Base-by-base conservation (phyloP, 2,888 invertebrate species). In the Apodemia hepburni region DNA sequence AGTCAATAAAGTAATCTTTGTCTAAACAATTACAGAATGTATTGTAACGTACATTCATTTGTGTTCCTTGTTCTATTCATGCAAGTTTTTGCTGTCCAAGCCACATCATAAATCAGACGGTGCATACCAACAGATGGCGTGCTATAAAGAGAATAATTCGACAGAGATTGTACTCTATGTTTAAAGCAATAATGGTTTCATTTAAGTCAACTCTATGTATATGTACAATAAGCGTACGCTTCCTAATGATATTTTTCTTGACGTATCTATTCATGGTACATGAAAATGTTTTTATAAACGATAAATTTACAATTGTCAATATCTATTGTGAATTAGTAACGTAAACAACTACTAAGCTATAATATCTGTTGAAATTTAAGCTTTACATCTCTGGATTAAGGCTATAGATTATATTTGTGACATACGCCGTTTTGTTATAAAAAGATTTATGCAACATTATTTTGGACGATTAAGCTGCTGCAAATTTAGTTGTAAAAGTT, bases 21-120 rank as follows among this genome's bases (percentile, higher is more conserved):
- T 89, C 85, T 90, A 89, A 90, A 90, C 90, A 90, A 90, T 90
- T 89, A 90, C 84, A 80, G 76, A 74, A 74, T 78, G 85, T 82
- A 88, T 89, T 88, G 89, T 89, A 85, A 77, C 77, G 77, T 77
- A 78, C 81, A 82, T 85, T 88, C 88, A 87, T 90, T 87, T 88
- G 79, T 83, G 83, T 87, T 83, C 79, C 85, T 88, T 86, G 84
- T 86, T 82, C 86, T 84, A 84, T 88, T 85, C 84, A 87, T 81
- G 77, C 75, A 73, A 76, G 82, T 82, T 85, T 87, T 86, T 87
- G 86, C 86, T 84, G 87, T 87, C 80, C 81, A 83, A 80, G 85
- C 85, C 85, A 81, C 86, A 87, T 84, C 89, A 88, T 90, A 89
- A 90, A 90, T 90, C 88, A 89, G 81, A 75, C 74, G 77, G 77